A percentile compares a stretch with the other conserved stretches of the same genome.
Conservation (phyloP, 2,797 vertebrate species). For the Acanthornis magna region DNA sequence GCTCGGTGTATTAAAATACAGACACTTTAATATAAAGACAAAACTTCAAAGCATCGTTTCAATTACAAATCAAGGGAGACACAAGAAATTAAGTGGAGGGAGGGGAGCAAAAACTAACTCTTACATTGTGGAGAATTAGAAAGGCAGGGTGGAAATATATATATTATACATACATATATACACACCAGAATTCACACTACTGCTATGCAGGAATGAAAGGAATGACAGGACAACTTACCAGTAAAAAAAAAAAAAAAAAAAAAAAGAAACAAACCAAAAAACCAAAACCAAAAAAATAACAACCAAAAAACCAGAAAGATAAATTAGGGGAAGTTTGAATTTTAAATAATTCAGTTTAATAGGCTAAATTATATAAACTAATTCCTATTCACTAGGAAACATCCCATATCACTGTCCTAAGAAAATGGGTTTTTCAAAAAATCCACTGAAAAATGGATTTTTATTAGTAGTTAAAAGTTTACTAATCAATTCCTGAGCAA, state of each 20-base stretch:
- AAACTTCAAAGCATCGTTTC: slow-evolving; percentile 62
- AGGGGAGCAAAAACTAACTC: slow-evolving; percentile 18
- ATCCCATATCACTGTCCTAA: slow-evolving; percentile 59
- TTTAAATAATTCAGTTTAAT: slow-evolving; percentile 69
- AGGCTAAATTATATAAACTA: slow-evolving; percentile 68
- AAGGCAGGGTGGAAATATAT: slow-evolving; percentile 64
- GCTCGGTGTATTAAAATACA: slow-evolving; percentile 69
- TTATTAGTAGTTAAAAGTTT: slow-evolving; percentile 66
- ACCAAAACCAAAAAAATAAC: no score
- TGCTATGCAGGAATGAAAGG: slow-evolving; percentile 50
- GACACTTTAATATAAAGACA: slow-evolving; percentile 69
- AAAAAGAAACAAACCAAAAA: background rate
- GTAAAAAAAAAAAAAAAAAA: background rate
- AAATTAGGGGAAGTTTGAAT: slow-evolving; percentile 56
- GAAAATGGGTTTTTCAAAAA: slow-evolving; percentile 35
- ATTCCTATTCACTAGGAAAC: slow-evolving; percentile 64
- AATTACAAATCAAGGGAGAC: slow-evolving; percentile 66
- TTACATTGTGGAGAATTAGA: slow-evolving; percentile 58
- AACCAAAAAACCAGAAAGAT: background rate
- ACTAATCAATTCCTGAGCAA: slow-evolving; percentile 75
- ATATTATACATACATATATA: slow-evolving; percentile 72
- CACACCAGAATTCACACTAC: slow-evolving; percentile 47
- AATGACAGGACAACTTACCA: slow-evolving; percentile 20
- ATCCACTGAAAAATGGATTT: slow-evolving; percentile 64
- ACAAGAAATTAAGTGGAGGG: slow-evolving; percentile 42